Conservation (phyloP, 1,140 invertebrate genomes). For the Chironomus tepperi region DNA sequence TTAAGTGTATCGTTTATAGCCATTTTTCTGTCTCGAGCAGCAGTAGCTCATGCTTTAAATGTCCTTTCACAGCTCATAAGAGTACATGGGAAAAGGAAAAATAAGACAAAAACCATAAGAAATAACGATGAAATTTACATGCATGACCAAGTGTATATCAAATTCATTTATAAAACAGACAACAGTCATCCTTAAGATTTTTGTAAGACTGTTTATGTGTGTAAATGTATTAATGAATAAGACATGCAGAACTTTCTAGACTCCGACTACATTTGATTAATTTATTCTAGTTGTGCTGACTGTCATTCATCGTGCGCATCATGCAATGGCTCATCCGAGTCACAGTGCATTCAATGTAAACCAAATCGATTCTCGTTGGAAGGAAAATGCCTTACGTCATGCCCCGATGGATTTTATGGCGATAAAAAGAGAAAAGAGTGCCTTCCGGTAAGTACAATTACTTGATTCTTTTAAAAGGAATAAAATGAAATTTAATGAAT, state of each 20-base stretch:
- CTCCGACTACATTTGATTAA: conserved; percentile 24
- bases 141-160: neutral
- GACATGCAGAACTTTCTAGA: neutral
- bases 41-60: too few relatives aligned
- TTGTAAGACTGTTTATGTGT: neutral
- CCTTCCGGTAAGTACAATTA: conserved; percentile 38
- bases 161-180: neutral
- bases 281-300: conserved; percentile 51
- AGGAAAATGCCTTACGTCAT: conserved; percentile 53
- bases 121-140: conserved; percentile 8
- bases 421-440: conserved; percentile 70
- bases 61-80: neutral
- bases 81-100: neutral
- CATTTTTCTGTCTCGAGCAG: neutral
- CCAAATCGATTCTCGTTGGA: conserved; percentile 55
- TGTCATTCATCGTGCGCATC: conserved; percentile 74
- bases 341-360: conserved; percentile 71
- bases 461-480: too few relatives aligned
- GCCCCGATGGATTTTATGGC: conserved; percentile 60
- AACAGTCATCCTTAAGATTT: neutral
- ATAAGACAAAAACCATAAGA: neutral
- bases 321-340: conserved; percentile 64
- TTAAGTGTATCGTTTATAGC: neutral
- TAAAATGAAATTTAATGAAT: neutral
- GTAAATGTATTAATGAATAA: conserved; percentile 16